Base-by-base conservation (phyloP, 2,888 invertebrate genomes). In the Elgonia sp. region DNA sequence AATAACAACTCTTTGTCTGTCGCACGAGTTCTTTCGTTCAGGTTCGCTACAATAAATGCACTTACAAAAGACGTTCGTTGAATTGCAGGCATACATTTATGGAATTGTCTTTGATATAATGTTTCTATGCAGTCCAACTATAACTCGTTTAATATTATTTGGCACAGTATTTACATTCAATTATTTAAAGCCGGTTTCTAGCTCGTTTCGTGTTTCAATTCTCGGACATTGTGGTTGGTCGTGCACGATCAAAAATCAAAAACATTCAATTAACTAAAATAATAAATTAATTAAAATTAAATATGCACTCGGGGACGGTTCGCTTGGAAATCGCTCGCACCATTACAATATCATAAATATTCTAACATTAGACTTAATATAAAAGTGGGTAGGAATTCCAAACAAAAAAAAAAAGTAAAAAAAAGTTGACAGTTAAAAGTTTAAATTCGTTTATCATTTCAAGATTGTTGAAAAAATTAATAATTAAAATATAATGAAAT, bases 161-260 rank as follows among this genome's bases (percentile, higher is more conserved):
- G 83, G 83, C 83, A 83, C 83, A 42, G 42, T 83, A 83, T 83
- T 83, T 83, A 83, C 83, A 83, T 3, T 42, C 40, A 20, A 62
- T 16, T 20, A 29, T 39, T 72, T 63, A 53, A 73, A 46, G 29
- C 55, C 46, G 7, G 8, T 55, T 55, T 73, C 14, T 73, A 40
- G 5, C 53, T 12, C 21, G 0, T 39, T 7, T 50, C n/a, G 5
- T 29, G 29, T 29, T 40, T 77, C 65, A 77, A 55, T 77, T 77
- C 40, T 40, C 77, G 42, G 55, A 77, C 76, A 76, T 76, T 67
- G 14, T 67, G 14, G 37, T 9, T 69, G n/a, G 6, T 65, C 18
- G 18, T 67, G 46, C 46, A 37, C 14, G 16, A 12, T 12, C 5
- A 69, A 69, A 50, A 3, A 5, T 46, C 21, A 16, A 42, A 42